Conservation (phyloP, 2,797 vertebrate genomes). For the Picus viridis region DNA sequence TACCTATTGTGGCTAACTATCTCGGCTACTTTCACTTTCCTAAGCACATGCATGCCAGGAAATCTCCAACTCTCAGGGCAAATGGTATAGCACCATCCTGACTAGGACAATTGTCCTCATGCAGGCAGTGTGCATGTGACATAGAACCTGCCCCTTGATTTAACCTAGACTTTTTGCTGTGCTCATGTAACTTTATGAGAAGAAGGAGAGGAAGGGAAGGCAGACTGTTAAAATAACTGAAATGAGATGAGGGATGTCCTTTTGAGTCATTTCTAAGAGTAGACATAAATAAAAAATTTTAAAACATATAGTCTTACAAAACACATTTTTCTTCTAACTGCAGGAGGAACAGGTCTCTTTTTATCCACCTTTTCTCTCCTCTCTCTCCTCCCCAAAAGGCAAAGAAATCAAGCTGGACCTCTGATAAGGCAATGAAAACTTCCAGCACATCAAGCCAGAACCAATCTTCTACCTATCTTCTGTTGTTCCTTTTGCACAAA, state of each 20-base stretch:
- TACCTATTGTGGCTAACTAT: fast-evolving
- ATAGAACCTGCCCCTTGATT: background rate
- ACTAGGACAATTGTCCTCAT: background rate
- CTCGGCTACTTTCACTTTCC: background rate
- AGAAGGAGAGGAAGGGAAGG: background rate
- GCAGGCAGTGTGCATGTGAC: fast-evolving
- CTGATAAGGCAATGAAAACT: background rate
- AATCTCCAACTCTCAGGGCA: background rate
- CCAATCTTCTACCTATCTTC: background rate
- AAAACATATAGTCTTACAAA: background rate
- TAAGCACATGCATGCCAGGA: background rate
- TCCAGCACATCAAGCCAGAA: background rate
- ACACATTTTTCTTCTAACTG: background rate
- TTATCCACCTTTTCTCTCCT: background rate
- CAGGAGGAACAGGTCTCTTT: background rate
- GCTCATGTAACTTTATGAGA: background rate
- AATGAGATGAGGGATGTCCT: background rate
- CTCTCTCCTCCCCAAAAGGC: background rate
- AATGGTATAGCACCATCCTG: background rate
- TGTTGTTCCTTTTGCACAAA: background rate
- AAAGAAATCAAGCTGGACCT: background rate
- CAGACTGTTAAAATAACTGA: background rate
- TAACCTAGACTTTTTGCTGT: background rate
- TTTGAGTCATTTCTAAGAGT: background rate
- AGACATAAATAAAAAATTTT: background rate